Conservation (phyloP, 2,888 invertebrate genomes). For the Timema cristinae region DNA sequence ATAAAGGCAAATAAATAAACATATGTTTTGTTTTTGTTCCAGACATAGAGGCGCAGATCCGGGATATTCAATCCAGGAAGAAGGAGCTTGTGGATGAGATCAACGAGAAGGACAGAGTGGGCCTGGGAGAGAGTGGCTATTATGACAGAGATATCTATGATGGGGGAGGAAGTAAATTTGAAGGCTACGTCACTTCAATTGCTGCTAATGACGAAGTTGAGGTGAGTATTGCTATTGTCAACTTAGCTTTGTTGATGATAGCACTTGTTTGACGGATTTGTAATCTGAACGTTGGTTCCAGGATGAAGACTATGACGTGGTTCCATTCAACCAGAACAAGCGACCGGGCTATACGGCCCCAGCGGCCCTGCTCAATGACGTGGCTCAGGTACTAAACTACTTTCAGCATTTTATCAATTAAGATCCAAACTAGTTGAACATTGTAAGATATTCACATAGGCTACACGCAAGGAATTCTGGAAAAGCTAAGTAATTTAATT, state of each 20-base stretch:
- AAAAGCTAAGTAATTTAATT: too few species aligned
- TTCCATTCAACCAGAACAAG: slow-evolving; percentile 65
- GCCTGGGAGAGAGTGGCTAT: slow-evolving; percentile 78
- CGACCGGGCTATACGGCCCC: slow-evolving; percentile 81
- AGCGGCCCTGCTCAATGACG: slow-evolving; percentile 82
- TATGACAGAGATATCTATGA: slow-evolving; percentile 95
- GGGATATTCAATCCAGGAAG: slow-evolving; percentile 85
- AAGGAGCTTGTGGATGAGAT: slow-evolving; percentile 60
- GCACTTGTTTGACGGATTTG: background rate
- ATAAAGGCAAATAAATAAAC: too few species aligned
- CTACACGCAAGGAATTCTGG: too few species aligned
- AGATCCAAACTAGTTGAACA: too few species aligned
- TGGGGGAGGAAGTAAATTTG: slow-evolving; percentile 74
- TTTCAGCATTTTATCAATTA: too few species aligned
- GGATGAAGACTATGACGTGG: slow-evolving; percentile 81
- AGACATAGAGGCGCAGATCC: slow-evolving; percentile 95
- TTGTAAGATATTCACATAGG: too few species aligned
- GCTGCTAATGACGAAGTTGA: slow-evolving; percentile 95
- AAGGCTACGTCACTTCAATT: slow-evolving; percentile 94
- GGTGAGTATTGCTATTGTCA: slow-evolving; percentile 41
- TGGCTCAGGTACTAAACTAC: slow-evolving; percentile 81
- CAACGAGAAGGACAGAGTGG: slow-evolving; percentile 69
- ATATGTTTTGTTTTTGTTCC: slow-evolving; percentile 27
- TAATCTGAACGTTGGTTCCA: slow-evolving; percentile 36
- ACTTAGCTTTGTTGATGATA: background rate